These are phyloP conservation scores for Copidosoma aretas DNA, from an alignment of 2,888 invertebrate species.

Conservation along the genomic window DNA sequence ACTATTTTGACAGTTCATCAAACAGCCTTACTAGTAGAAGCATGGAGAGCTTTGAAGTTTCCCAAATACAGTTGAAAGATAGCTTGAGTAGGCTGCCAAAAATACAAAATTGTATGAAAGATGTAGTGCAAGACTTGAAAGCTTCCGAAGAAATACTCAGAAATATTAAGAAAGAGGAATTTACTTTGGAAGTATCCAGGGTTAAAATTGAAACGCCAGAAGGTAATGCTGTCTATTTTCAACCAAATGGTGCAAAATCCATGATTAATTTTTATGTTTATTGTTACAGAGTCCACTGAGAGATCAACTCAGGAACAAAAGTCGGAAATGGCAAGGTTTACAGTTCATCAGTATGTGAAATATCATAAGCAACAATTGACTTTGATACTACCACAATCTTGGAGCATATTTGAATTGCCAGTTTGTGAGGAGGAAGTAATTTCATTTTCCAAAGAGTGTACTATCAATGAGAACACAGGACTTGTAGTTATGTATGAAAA, in stretches of 20 bases:
- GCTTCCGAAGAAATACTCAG: slow-evolving; percentile 31
- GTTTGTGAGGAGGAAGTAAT: slow-evolving; percentile 27
- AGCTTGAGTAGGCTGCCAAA: background rate
- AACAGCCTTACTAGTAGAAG: background rate
- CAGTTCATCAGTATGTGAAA: slow-evolving; percentile 26
- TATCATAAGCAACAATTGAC: slow-evolving; percentile 21
- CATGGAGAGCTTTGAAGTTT: background rate
- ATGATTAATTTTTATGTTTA: background rate
- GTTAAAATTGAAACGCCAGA: slow-evolving; percentile 20
- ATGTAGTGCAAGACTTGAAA: slow-evolving; percentile 29
- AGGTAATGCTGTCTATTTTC: background rate
- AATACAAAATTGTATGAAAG: slow-evolving; percentile 16
- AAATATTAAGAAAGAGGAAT: slow-evolving; percentile 32
- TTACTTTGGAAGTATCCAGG: slow-evolving; percentile 5
- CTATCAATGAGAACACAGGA: slow-evolving; percentile 26
- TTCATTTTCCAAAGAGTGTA: slow-evolving; percentile 38
- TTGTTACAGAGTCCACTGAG: background rate
- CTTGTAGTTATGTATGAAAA: slow-evolving; percentile 34
- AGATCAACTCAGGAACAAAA: background rate
- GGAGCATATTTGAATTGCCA: slow-evolving; percentile 26
- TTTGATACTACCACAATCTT: slow-evolving; percentile 30
- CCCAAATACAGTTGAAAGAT: background rate
- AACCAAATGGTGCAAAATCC: background rate
- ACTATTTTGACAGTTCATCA: background rate
- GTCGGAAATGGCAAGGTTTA: background rate